Evolutionary conservation across 2,888 invertebrate genomes (phyloP).

Genomic region (Perdita meconis): DNA sequence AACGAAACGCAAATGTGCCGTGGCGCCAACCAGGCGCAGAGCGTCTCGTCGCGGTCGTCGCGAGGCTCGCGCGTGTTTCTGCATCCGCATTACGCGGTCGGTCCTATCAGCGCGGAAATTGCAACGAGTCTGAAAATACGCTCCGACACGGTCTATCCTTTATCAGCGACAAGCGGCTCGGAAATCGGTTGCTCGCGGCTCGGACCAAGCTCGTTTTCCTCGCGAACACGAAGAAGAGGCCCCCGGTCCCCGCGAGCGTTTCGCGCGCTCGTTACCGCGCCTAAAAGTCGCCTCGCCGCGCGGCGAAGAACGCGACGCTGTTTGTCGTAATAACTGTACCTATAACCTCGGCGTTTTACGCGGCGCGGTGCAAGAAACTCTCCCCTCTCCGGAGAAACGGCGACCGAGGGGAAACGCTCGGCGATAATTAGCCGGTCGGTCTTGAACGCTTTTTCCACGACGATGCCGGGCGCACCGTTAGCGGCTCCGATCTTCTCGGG

Average conservation of each 20-base stretch:
- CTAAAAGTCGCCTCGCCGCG: neutral
- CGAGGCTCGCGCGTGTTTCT: slow-evolving; percentile 31
- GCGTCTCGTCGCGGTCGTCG: slow-evolving; percentile 34
- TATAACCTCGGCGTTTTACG: slow-evolving; percentile 43
- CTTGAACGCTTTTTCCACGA: slow-evolving; percentile 42
- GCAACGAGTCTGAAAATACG: slow-evolving; percentile 36
- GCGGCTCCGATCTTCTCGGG: slow-evolving; percentile 17
- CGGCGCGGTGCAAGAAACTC: slow-evolving; percentile 2
- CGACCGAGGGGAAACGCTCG: slow-evolving; percentile 8
- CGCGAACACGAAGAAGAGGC: neutral
- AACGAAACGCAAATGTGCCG: slow-evolving; percentile 45
- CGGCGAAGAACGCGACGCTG: slow-evolving; percentile 2
- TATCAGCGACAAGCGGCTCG: slow-evolving; percentile 41
- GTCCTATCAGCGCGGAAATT: slow-evolving; percentile 28
- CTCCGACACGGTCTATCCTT: slow-evolving; percentile 53
- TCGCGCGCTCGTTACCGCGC: slow-evolving; percentile 14
- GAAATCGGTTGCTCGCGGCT: slow-evolving; percentile 41
- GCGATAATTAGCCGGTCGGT: slow-evolving; percentile 56
- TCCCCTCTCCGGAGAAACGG: neutral
- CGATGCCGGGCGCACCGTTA: slow-evolving; percentile 40
- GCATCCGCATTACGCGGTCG: slow-evolving; percentile 23
- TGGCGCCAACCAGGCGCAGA: slow-evolving; percentile 64
- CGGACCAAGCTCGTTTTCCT: slow-evolving; percentile 34
- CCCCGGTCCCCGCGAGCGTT: slow-evolving; percentile 16
- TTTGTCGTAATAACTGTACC: slow-evolving; percentile 46